phyloP scores from a whole-genome alignment of 2,888 invertebrate species.

The Drosophila borborema region DNA sequence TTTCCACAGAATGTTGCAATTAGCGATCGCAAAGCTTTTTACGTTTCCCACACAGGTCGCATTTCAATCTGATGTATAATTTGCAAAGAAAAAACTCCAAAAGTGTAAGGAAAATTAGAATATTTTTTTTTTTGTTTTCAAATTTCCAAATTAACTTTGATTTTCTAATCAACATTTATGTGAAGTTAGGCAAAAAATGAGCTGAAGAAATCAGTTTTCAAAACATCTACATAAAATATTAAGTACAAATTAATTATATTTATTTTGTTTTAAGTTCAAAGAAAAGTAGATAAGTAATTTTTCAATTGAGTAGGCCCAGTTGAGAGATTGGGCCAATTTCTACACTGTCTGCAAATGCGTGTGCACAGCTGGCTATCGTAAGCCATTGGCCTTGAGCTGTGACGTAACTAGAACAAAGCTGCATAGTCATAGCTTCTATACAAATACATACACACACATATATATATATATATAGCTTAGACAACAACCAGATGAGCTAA shows the following conservation, averaged over 20 bases:
- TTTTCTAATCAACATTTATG: conserved; percentile 1
- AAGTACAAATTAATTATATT: neutral
- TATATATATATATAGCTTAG: conserved; percentile 8
- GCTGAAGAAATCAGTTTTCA: neutral
- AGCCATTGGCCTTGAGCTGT: conserved; percentile 19
- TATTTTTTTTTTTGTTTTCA: neutral
- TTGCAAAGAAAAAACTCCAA: neutral
- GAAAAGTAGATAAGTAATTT: neutral
- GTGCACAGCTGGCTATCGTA: conserved; percentile 27
- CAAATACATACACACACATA: neutral
- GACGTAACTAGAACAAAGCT: conserved; percentile 35
- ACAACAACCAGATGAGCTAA: conserved; percentile 11
- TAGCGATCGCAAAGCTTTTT: neutral
- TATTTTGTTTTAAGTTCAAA: neutral
- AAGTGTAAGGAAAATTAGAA: neutral
- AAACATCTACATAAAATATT: conserved; percentile 9
- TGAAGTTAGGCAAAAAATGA: neutral
- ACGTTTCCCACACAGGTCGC: conserved; percentile 10
- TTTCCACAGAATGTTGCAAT: conserved; percentile 4
- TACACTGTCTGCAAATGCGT: conserved; percentile 22
- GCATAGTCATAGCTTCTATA: neutral
- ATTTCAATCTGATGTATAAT: neutral
- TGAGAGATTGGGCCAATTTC: neutral
- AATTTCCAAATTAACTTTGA: neutral
- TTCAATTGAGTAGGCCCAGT: neutral